Evolutionary conservation across 2,797 vertebrate species (phyloP).

Genomic region (Luscinia megarhynchos): DNA sequence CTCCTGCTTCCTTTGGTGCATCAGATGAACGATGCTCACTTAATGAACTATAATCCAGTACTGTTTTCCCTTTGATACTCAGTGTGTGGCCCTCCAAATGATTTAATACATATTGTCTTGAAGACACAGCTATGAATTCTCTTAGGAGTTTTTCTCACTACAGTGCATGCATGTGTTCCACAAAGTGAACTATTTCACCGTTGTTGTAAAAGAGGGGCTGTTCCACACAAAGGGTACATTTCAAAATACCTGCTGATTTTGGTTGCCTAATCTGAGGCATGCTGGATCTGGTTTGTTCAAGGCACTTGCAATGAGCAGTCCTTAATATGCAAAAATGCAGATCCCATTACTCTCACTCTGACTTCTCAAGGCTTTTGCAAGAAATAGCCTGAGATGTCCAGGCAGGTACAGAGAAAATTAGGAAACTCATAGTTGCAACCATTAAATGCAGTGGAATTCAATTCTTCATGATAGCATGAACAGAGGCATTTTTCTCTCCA

Average conservation of each 20-base stretch:
- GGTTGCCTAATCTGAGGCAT: neutral
- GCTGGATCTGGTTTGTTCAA: neutral
- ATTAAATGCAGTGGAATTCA: neutral
- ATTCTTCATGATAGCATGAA: neutral
- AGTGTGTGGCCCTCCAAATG: conserved; percentile 44
- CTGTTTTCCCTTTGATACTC: conserved; percentile 2
- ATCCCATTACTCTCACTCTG: neutral
- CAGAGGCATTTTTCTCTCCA: neutral
- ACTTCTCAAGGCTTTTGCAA: neutral
- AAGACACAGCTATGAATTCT: conserved; percentile 18
- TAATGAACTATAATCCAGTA: neutral
- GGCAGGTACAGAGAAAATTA: neutral
- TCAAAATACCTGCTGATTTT: conserved; percentile 38
- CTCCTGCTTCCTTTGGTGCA: neutral
- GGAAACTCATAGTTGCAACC: neutral
- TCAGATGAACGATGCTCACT: neutral
- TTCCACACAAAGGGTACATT: neutral
- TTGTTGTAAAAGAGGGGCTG: neutral
- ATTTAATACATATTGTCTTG: conserved; percentile 59
- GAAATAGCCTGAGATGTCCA: neutral
- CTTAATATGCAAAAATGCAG: neutral
- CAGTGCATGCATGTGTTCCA: neutral
- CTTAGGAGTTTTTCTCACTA: conserved; percentile 16
- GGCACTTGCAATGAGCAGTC: neutral
- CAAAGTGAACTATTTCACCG: conserved; percentile 9